A percentile compares a stretch with the other conserved stretches of the same genome.
These are phyloP conservation scores for Calyptomena viridis DNA, from an alignment of 2,113 vertebrate genomes.

Conservation along the genomic window DNA sequence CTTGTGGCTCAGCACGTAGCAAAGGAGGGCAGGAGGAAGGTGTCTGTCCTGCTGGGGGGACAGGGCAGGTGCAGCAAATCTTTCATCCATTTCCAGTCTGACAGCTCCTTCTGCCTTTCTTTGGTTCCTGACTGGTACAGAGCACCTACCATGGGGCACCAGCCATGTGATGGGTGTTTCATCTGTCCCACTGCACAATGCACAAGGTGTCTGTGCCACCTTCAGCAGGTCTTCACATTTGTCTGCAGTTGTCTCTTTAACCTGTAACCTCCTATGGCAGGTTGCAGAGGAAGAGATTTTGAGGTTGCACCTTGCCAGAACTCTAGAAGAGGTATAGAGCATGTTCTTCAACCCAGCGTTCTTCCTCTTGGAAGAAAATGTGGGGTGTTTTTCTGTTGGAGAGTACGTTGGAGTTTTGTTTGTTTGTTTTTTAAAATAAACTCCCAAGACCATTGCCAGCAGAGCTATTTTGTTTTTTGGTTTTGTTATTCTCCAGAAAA, in stretches of 20 bases:
- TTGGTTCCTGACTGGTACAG: neutral
- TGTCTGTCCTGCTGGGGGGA: neutral
- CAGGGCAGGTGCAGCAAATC: neutral
- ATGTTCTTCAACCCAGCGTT: rapidly evolving
- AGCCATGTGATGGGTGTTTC: neutral
- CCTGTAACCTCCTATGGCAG: neutral
- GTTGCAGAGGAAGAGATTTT: neutral
- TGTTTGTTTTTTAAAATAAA: neutral
- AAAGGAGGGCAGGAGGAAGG: neutral
- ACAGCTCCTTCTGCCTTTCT: neutral
- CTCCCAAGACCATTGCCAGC: neutral
- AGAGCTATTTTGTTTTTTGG: neutral
- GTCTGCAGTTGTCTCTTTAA: neutral
- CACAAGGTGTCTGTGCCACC: neutral
- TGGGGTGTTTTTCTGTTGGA: neutral
- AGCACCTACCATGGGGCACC: too few species aligned
- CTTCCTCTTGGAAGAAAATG: neutral
- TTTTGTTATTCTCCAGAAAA: neutral
- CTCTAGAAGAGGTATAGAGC: neutral
- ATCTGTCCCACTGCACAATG: neutral
- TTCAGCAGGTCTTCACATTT: neutral
- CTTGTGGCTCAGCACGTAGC: neutral
- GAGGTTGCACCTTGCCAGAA: neutral
- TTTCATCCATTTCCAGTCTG: rapidly evolving
- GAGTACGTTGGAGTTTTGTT: neutral